Base-by-base conservation (phyloP, 2,888 invertebrate species). In the Cosmorhoe ocellata region DNA sequence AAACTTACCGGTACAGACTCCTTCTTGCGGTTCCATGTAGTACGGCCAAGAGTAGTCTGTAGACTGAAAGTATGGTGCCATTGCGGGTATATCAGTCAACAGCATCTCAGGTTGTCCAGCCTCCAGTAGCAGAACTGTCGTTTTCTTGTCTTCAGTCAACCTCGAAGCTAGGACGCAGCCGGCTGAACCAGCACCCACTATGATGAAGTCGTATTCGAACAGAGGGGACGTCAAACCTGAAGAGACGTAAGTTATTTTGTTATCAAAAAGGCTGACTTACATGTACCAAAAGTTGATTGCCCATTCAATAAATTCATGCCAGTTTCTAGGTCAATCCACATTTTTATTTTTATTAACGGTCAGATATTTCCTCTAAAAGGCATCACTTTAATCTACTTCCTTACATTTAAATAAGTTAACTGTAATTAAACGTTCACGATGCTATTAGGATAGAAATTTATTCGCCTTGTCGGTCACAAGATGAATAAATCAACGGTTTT, bases 21-120 rank as follows among this genome's bases (percentile, higher is more conserved):
- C 85, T 0, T 87, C 82, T 63, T 95, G 94, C 0, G 91, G 92
- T 62, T 93, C 92, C 56, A 94, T 93, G 36, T 91, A 91, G 76
- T 94, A 95, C 37, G 92, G 92, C 95, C 95, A 95, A 58, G 94
- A 92, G 66, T 93, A 93, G 33, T 92, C 91, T 0, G 93, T 92
- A 32, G 91, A 73, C 63, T 93, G 93, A 40, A 93, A 91, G 67
- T 90, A 91, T 0, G 91, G 88, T 0, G 91, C 92, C 44, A 93
- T 48, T 0, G 89, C 75, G 0, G 93, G 93, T 3, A 93, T 75
- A 49, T 93, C 92, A 1, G 91, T 91, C 1, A 92, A 63, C 14
- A 91, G 61, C 70, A 84, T 88, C 67, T 91, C 91, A 4, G 90
- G 81, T 34, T 78, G 82, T 7, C 85, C 85, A 8, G 78, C 79